phyloP scores from a whole-genome alignment of 2,888 invertebrate species.

The Melitaea athalia region DNA sequence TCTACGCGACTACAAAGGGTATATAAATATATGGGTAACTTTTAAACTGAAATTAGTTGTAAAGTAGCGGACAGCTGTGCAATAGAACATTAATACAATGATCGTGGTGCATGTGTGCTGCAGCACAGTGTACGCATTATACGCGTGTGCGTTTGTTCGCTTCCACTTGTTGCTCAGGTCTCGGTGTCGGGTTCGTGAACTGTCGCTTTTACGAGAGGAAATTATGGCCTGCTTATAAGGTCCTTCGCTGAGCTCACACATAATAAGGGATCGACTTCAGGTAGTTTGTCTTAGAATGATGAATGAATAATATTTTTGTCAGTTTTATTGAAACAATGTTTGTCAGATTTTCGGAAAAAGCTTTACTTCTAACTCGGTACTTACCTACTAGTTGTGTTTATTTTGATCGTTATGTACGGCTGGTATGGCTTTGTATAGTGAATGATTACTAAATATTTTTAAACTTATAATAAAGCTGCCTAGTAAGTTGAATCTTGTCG shows the following conservation, averaged over 20 bases:
- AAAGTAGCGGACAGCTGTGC: constrained; percentile 25
- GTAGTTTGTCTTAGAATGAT: constrained; percentile 41
- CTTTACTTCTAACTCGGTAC: neutral
- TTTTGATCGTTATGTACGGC: too few species aligned
- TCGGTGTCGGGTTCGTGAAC: constrained; percentile 42
- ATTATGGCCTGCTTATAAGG: constrained; percentile 40
- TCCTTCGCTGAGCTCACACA: constrained; percentile 38
- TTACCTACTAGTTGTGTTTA: neutral
- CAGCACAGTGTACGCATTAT: constrained; percentile 12
- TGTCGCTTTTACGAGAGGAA: constrained; percentile 39
- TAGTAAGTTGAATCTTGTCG: too few species aligned
- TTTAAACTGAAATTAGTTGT: constrained; percentile 16
- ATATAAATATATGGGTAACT: neutral
- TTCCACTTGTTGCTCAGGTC: constrained; percentile 42
- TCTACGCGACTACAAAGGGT: neutral
- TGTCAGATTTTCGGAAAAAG: neutral
- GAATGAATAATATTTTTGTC: neutral
- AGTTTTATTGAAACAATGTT: neutral
- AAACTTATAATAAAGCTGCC: neutral
- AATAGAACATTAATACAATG: constrained; percentile 15
- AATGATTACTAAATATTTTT: neutral
- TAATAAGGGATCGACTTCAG: constrained; percentile 44
- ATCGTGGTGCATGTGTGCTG: constrained; percentile 17
- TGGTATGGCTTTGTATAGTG: neutral
- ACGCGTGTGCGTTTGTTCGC: constrained; percentile 25